A percentile compares a stretch with the other conserved stretches of the same genome.
Evolutionary conservation across 2,888 invertebrate genomes (phyloP).

Genomic region (Dugesia japonica): DNA sequence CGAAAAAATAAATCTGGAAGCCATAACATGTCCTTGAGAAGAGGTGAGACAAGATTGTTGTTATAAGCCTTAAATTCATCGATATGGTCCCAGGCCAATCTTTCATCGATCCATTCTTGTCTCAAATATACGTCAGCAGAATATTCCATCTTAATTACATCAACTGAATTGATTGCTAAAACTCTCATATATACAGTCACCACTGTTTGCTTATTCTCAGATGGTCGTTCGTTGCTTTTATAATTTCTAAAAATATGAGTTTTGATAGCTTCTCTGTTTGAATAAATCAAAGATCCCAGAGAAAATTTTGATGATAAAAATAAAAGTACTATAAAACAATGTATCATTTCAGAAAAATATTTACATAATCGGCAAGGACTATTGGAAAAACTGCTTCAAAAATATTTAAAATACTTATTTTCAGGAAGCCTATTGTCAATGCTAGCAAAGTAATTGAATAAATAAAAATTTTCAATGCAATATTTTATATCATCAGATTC

Average conservation of each 20-base stretch:
- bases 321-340: not conserved
- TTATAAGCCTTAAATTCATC: conserved; percentile 28
- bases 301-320: not conserved
- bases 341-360: not conserved
- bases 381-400: not conserved
- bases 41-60: conserved; percentile 30
- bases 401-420: not conserved
- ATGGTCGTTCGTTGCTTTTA: conserved; percentile 29
- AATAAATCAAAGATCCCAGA: not conserved
- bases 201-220: conserved; percentile 9
- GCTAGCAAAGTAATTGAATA: not conserved
- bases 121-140: conserved; percentile 32
- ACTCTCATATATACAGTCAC: conserved; percentile 34
- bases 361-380: not conserved
- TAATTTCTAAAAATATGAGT: conserved; percentile 22
- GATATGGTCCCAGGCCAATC: conserved; percentile 31
- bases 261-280: not conserved
- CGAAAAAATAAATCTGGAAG: conserved; percentile 35
- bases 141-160: conserved; percentile 35
- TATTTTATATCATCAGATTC: not conserved
- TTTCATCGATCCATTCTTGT: conserved; percentile 32
- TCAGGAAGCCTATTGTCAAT: not conserved
- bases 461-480: not conserved
- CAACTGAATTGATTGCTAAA: conserved; percentile 31
- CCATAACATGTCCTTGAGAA: conserved; percentile 33